Evolutionary conservation across 2,797 vertebrate genomes (phyloP).

Genomic region (Syndactyla subalaris): DNA sequence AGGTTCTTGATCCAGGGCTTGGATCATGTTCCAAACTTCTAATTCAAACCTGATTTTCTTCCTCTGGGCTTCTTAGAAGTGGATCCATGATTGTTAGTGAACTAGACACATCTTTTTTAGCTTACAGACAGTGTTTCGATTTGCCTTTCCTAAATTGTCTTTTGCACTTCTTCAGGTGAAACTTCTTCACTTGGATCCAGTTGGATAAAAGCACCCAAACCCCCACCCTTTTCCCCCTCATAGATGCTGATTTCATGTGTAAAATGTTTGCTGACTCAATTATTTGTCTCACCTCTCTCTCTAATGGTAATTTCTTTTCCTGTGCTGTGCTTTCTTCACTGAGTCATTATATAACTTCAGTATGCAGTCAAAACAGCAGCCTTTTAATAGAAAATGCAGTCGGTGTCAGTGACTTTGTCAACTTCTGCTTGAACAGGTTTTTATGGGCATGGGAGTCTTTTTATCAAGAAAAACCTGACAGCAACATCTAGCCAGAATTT

Average conservation of each 20-base stretch:
- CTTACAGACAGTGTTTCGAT: neutral
- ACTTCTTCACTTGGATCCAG: neutral
- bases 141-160: neutral
- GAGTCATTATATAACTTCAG: neutral
- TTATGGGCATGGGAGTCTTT: neutral
- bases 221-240: fast-evolving
- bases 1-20: neutral
- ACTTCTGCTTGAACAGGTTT: neutral
- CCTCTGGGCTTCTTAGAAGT: neutral
- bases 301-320: neutral
- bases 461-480: neutral
- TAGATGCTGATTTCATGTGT: neutral
- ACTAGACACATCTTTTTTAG: neutral
- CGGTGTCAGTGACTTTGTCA: neutral
- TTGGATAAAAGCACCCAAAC: neutral
- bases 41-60: conserved; percentile 7
- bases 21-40: neutral
- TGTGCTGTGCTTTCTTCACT: neutral
- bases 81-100: neutral
- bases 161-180: neutral
- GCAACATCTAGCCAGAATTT: neutral
- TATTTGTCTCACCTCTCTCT: neutral
- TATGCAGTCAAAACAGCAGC: neutral
- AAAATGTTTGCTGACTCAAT: neutral
- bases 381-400: neutral